A percentile compares a stretch with the other conserved stretches of the same genome.
phyloP scores from a whole-genome alignment of 2,888 invertebrate species.

The Melanostoma mellinum region DNA sequence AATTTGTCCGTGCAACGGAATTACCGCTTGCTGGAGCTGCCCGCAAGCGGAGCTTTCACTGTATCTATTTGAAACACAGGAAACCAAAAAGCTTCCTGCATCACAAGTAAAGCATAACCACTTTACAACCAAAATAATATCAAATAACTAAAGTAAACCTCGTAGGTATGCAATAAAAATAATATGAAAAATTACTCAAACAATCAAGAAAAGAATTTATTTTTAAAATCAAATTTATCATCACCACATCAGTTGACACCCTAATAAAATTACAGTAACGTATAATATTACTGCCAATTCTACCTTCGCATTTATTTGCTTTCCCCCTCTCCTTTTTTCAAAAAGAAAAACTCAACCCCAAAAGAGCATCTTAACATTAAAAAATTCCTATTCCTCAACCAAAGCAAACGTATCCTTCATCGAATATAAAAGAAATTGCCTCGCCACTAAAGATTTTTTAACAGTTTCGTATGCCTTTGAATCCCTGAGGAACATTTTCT shows the following conservation, averaged over 20 bases:
- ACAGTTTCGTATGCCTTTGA: slow-evolving; percentile 52
- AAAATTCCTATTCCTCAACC: slow-evolving; percentile 16
- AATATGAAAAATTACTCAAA: slow-evolving; percentile 71
- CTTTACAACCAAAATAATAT: too few species aligned
- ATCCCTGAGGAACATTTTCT: slow-evolving; percentile 54
- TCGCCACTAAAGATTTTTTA: slow-evolving; percentile 68
- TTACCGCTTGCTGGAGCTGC: too few species aligned
- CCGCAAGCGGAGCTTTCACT: too few species aligned
- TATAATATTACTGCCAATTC: slow-evolving; percentile 44
- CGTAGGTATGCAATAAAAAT: slow-evolving; percentile 12
- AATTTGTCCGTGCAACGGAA: too few species aligned
- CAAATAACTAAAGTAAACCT: too few species aligned
- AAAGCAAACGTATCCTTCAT: slow-evolving; percentile 58
- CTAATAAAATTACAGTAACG: slow-evolving; percentile 61
- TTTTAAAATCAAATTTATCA: slow-evolving; percentile 71
- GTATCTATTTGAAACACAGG: too few species aligned
- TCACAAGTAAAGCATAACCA: too few species aligned
- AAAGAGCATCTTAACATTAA: background rate
- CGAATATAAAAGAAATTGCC: slow-evolving; percentile 70
- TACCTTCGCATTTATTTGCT: slow-evolving; percentile 3
- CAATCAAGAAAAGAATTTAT: slow-evolving; percentile 66
- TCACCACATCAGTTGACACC: slow-evolving; percentile 69
- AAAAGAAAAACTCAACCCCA: slow-evolving; percentile 30
- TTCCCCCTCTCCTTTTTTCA: background rate
- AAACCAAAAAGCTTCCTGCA: too few species aligned